phyloP scores from a whole-genome alignment of 2,113 vertebrate genomes.

The Syngnathus scovelli region DNA sequence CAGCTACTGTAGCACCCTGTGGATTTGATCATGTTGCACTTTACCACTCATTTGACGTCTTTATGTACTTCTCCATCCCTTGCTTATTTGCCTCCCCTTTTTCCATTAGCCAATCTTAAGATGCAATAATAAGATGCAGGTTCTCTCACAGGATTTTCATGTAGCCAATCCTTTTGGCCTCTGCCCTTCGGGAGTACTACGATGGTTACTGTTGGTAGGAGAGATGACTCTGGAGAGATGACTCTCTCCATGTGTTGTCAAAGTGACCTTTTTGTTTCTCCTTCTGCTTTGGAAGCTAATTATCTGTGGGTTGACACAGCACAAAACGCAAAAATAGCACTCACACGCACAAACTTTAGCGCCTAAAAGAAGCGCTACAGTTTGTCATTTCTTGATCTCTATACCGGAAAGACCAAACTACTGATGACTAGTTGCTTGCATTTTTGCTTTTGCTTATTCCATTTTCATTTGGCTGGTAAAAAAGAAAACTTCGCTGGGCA shows the following conservation, averaged over 20 bases:
- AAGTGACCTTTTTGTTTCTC: constrained; percentile 18
- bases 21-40: constrained; percentile 53
- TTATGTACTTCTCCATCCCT: neutral
- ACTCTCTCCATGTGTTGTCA: constrained; percentile 40
- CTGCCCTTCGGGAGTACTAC: constrained; percentile 17
- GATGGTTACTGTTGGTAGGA: constrained; percentile 32
- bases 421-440: constrained; percentile 25
- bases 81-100: neutral
- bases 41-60: constrained; percentile 12
- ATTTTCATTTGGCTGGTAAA: constrained; percentile 5
- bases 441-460: constrained; percentile 25
- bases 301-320: constrained; percentile 16
- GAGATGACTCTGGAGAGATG: constrained; percentile 26
- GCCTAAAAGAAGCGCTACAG: neutral
- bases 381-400: constrained; percentile 7
- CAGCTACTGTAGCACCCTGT: constrained; percentile 61
- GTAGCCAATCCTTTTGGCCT: constrained; percentile 47
- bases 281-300: constrained; percentile 18
- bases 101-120: neutral
- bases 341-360: too few relatives aligned
- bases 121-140: constrained; percentile 46
- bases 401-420: constrained; percentile 21
- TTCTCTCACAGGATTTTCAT: constrained; percentile 48
- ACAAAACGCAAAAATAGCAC: too few relatives aligned
- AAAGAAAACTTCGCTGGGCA: neutral